Evolutionary conservation across 2,113 vertebrate genomes (phyloP).

Genomic region (Parotia lawesii): DNA sequence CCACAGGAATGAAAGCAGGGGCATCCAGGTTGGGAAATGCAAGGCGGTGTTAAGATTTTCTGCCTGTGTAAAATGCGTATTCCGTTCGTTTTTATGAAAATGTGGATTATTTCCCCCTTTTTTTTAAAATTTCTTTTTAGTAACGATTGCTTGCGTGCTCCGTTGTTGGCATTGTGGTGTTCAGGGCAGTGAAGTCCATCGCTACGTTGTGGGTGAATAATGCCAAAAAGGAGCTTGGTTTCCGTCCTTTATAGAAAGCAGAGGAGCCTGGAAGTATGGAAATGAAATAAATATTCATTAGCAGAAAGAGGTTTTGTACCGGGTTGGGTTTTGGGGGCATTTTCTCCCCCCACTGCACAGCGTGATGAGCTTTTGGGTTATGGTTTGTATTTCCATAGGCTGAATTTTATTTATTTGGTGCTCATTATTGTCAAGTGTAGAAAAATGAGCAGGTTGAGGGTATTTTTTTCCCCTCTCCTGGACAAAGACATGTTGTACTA

Average conservation of each 20-base stretch:
- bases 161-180: conserved; percentile 29
- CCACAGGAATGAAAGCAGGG: neutral
- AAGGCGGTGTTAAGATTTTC: neutral
- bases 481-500: conserved; percentile 48
- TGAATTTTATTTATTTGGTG: conserved; percentile 50
- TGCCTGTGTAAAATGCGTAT: rapidly evolving
- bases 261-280: conserved; percentile 44
- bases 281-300: conserved; percentile 59
- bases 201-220: conserved; percentile 36
- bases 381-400: conserved; percentile 21
- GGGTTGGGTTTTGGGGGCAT: neutral
- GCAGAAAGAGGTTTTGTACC: neutral
- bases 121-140: neutral
- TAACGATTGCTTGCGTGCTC: conserved; percentile 8
- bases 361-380: conserved; percentile 49
- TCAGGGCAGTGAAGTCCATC: conserved; percentile 25
- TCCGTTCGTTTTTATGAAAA: neutral
- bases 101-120: neutral
- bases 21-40: neutral
- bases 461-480: neutral
- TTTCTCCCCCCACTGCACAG: neutral
- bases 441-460: conserved; percentile 42
- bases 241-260: conserved; percentile 34
- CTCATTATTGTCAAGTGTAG: conserved; percentile 40
- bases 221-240: conserved; percentile 38